Evolutionary conservation across 2,888 invertebrate genomes (phyloP), one percentile per base, ranked within the genome.

Genomic region (Ganaspis brasiliensis): DNA sequence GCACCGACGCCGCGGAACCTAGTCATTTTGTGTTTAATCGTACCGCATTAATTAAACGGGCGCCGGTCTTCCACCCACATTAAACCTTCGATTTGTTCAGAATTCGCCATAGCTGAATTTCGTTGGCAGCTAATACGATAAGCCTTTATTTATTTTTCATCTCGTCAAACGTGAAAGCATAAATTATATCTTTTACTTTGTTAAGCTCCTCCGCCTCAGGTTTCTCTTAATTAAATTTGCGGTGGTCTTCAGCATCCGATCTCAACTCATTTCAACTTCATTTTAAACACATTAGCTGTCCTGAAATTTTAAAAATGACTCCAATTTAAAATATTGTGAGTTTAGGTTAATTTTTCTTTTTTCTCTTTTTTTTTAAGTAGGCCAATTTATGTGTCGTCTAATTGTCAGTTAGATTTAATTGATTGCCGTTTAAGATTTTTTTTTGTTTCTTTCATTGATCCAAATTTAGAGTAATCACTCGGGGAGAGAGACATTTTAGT

Each of bases 41-140:
- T 84, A 84, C 87, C 85, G 89, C 90, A 91, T 91, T 91, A 91
- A 91, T 91, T 91, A 91, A 88, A 85, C 83, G 87, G 86, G 88
- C 88, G 87, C 87, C 87, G 87, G 84, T 79, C 77, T 83, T 83
- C 81, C 81, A 76, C 77, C 79, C 79, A 77, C 79, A 82, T 83
- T 84, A 83, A 81, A 77, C 61, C 73, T 72, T 75, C 80, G 78
- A 82, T 84, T 84, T 83, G 79, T 73, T 70, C 40, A 63, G 35
- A 80, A 82, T 63, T 56, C 19, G 61, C 61, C 49, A 75, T 67
- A 71, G 31, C 55, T 74, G 55, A 52, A 57, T 63, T 63, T 40
- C 63, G 63, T 45, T 37, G 40, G 63, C 37, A 63, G 63, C 63
- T 21, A 63, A 63, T 45, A 24, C 21, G 40, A 21, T 40, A 63